These are phyloP conservation scores for Chelonus formosanus DNA, from an alignment of 2,888 invertebrate genomes.

Conservation along the genomic window DNA sequence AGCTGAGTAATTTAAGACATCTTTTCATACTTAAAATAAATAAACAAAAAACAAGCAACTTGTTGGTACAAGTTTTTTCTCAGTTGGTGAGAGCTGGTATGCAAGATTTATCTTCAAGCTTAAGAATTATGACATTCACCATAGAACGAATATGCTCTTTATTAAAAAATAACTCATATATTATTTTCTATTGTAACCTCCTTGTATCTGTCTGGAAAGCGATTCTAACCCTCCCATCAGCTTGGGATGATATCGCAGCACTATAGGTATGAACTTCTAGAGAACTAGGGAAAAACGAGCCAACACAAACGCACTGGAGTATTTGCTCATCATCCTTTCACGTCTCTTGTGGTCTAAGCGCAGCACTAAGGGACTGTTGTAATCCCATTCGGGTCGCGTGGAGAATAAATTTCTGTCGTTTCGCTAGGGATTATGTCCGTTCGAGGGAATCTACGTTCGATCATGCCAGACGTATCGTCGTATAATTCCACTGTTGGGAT, in stretches of 20 bases:
- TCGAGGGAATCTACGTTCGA: constrained; percentile 27
- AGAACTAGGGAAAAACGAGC: no score
- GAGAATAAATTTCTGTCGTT: constrained; percentile 46
- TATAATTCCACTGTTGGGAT: constrained; percentile 35
- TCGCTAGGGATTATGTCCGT: constrained; percentile 35
- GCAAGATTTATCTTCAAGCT: background rate
- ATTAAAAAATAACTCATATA: constrained; percentile 40
- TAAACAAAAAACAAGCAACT: no score
- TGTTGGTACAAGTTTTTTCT: no score
- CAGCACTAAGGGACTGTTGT: constrained; percentile 17
- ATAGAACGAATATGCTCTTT: constrained; percentile 30
- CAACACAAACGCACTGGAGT: background rate
- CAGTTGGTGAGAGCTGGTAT: no score
- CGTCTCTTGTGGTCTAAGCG: constrained; percentile 18
- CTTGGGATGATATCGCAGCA: constrained; percentile 2
- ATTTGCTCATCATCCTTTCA: constrained; percentile 24
- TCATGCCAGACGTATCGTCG: constrained; percentile 22
- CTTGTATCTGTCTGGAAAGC: constrained; percentile 18
- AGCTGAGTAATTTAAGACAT: no score
- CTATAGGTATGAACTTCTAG: background rate
- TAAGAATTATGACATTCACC: constrained; percentile 3
- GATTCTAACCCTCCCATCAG: constrained; percentile 9
- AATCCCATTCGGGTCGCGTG: constrained; percentile 33
- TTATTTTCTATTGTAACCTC: constrained; percentile 41
- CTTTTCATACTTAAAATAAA: no score